A percentile compares a stretch with the other conserved stretches of the same genome.
Evolutionary conservation across 2,888 invertebrate genomes (phyloP).

Genomic region (Erebia ligea): DNA sequence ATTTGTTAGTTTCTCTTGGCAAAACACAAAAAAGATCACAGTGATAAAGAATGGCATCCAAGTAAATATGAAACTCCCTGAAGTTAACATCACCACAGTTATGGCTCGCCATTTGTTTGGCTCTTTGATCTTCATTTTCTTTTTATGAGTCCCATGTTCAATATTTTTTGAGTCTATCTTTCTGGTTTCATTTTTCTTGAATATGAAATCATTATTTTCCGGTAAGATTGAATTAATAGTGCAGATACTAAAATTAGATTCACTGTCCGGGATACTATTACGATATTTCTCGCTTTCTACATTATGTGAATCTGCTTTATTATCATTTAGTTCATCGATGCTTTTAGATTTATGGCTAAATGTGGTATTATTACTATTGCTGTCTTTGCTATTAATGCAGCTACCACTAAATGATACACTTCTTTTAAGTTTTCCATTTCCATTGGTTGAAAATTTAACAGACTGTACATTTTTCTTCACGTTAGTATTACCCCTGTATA

Average conservation of each 20-base stretch:
- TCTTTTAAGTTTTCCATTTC: constrained; percentile 51
- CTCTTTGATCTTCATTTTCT: constrained; percentile 54
- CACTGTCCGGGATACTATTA: constrained; percentile 42
- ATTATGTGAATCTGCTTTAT: constrained; percentile 31
- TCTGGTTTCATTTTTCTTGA: constrained; percentile 39
- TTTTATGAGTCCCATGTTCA: constrained; percentile 24
- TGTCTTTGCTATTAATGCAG: constrained; percentile 38
- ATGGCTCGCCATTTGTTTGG: constrained; percentile 84
- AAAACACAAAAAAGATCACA: constrained; percentile 80
- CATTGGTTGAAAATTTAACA: constrained; percentile 43
- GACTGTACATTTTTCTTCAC: constrained; percentile 44
- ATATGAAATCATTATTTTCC: constrained; percentile 44
- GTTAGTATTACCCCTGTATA: constrained; percentile 57
- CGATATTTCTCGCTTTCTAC: constrained; percentile 32
- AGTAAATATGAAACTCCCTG: constrained; percentile 83
- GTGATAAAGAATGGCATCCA: constrained; percentile 86
- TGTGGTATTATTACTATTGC: constrained; percentile 33
- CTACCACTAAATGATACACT: constrained; percentile 61
- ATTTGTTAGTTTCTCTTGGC: constrained; percentile 72
- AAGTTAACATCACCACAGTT: constrained; percentile 84
- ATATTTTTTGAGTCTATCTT: constrained; percentile 32
- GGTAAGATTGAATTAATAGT: constrained; percentile 55
- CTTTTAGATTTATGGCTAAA: constrained; percentile 57
- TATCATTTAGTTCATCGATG: constrained; percentile 54
- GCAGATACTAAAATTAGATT: constrained; percentile 61